These are phyloP conservation scores for Octopus bimaculoides DNA, from an alignment of 1,140 invertebrate species.

Conservation along the genomic window DNA sequence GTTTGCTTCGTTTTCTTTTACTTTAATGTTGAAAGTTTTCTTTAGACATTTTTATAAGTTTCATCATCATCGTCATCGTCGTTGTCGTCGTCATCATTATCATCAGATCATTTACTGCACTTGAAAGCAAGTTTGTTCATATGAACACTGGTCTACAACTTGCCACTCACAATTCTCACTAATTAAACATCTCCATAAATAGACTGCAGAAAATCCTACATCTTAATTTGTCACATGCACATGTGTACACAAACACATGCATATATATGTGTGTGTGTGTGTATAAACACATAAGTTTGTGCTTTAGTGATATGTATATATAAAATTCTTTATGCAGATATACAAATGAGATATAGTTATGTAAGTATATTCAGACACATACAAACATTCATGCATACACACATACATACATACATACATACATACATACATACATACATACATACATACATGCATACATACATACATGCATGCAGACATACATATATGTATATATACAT, in stretches of 20 bases:
- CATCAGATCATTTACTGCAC: no score
- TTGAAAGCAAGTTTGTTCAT: no score
- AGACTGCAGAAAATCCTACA: no score
- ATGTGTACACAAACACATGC: not conserved
- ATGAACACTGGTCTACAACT: no score
- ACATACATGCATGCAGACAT: not conserved
- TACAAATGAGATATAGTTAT: not conserved
- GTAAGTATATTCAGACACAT: not conserved
- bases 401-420: not conserved
- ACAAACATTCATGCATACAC: not conserved
- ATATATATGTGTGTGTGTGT: not conserved
- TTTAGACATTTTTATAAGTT: no score
- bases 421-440: not conserved
- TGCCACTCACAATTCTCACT: no score
- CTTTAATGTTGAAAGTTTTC: no score
- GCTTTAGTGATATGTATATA: not conserved
- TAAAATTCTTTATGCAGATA: not conserved
- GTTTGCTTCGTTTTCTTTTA: no score
- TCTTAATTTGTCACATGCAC: not conserved
- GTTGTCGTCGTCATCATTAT: no score
- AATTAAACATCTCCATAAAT: no score
- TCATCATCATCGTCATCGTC: no score
- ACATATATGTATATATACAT: not conserved
- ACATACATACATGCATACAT: not conserved
- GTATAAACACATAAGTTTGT: not conserved